Evolutionary conservation across 2,113 vertebrate species (phyloP), one percentile per base, ranked within the genome.

Genomic region (Prietella phreatophila): DNA sequence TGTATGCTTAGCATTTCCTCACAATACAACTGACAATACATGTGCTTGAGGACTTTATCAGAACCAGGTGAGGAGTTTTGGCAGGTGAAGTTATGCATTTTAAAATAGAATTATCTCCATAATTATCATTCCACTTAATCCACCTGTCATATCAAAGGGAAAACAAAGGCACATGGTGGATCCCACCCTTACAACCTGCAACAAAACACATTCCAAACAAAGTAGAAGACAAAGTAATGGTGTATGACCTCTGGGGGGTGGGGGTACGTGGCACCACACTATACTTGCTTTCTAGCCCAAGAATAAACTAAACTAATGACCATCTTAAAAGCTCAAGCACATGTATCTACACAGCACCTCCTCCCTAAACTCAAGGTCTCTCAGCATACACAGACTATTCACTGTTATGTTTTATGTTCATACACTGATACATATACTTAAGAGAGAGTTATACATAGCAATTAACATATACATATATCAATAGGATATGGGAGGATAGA

Each of bases 381-480:
- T 36, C 90, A 83, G 92, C 94, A 94, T 93, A 94, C 95, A 94
- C 91, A 90, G 94, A 94, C 63, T 93, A 94, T 93, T 93, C 93
- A 94, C 92, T 90, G 93, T 92, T 93, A 91, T 92, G 83, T 93
- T 94, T 94, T 92, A 95, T 95, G 95, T 92, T 95, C 92, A 93
- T 95, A 95, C 94, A 95, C 94, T 94, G 92, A 94, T 95, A 95
- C 94, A 94, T 91, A 91, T 95, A 94, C 93, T 94, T 95, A 94
- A 95, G 92, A 93, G 91, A 93, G 91, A 94, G 94, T 94, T 95
- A 95, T 95, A 95, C 94, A 95, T 95, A 85, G 94, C 94, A 95
- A 93, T 95, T 94, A 95, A 95, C 93, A 93, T 95, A 96, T 94
- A 95, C 89, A 73, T 95, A 94, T 96, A 95, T 95, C 94, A 94